These are phyloP conservation scores for Apotomis capreana DNA, from an alignment of 2,888 invertebrate genomes.

Conservation along the genomic window DNA sequence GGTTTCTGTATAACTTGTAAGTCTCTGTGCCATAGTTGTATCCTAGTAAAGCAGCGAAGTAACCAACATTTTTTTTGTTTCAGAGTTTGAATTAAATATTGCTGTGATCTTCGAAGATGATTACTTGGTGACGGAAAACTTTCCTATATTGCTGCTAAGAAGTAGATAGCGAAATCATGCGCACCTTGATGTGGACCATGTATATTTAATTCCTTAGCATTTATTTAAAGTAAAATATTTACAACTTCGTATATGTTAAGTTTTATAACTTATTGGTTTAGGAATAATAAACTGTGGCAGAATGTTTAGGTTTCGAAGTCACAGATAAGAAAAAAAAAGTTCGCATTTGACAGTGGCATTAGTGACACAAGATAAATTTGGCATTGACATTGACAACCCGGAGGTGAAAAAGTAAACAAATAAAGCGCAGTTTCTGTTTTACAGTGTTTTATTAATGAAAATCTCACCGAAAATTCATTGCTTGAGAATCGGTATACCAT, in stretches of 20 bases:
- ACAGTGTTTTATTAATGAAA: conserved; percentile 10
- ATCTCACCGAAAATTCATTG: no score
- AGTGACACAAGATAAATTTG: conserved; percentile 16
- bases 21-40: no score
- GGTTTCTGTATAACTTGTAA: no score
- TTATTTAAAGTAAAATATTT: conserved; percentile 17
- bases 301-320: neutral
- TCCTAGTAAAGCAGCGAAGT: no score
- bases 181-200: conserved; percentile 6
- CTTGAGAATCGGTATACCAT: no score
- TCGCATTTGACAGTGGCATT: neutral
- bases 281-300: neutral
- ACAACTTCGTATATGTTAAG: neutral
- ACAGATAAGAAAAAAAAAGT: neutral
- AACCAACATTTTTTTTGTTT: conserved; percentile 56
- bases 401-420: conserved; percentile 17
- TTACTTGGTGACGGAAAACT: conserved; percentile 96
- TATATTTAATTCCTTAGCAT: conserved; percentile 5
- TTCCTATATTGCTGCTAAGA: conserved; percentile 86
- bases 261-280: conserved; percentile 10
- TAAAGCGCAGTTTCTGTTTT: conserved; percentile 22
- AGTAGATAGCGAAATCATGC: conserved; percentile 54
- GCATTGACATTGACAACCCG: neutral
- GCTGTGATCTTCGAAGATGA: conserved; percentile 97
- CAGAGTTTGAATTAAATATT: conserved; percentile 97